Evolutionary conservation across 2,888 invertebrate species (phyloP).

Genomic region (Perizoma affinitatum): DNA sequence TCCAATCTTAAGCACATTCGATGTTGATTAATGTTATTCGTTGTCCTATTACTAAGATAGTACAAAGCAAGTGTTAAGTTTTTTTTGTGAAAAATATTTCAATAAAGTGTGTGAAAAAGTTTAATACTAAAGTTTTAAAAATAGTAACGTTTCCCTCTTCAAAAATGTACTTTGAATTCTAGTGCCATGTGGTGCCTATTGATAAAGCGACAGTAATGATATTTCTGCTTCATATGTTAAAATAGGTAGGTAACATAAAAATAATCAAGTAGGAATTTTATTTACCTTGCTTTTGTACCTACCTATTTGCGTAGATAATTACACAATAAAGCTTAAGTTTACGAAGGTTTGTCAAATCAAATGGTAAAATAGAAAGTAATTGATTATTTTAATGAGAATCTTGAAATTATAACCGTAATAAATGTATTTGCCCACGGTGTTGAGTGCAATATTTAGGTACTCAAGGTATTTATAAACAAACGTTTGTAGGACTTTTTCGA

Average conservation of each 20-base stretch:
- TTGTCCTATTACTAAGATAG: slow-evolving; percentile 15
- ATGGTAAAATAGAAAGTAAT: slow-evolving; percentile 6
- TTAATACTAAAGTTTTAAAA: background rate
- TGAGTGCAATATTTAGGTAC: background rate
- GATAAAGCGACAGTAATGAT: too few relatives aligned
- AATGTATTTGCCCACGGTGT: slow-evolving; percentile 1
- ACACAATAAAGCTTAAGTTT: background rate
- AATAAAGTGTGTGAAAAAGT: slow-evolving; percentile 7
- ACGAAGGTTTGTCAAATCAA: slow-evolving; percentile 7
- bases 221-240: too few relatives aligned
- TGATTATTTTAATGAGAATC: slow-evolving; percentile 1
- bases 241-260: too few relatives aligned
- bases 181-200: too few relatives aligned
- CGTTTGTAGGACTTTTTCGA: background rate
- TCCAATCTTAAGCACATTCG: slow-evolving; percentile 19
- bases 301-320: too few relatives aligned
- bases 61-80: slow-evolving; percentile 24
- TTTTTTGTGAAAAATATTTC: slow-evolving; percentile 5
- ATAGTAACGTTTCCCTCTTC: too few relatives aligned
- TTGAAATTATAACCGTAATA: background rate
- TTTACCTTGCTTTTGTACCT: too few relatives aligned
- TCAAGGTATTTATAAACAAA: slow-evolving; percentile 8
- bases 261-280: too few relatives aligned
- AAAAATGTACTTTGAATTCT: too few relatives aligned
- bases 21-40: slow-evolving; percentile 9